These are phyloP conservation scores for Cynaeus angustus DNA, from an alignment of 2,888 invertebrate genomes.

Conservation along the genomic window DNA sequence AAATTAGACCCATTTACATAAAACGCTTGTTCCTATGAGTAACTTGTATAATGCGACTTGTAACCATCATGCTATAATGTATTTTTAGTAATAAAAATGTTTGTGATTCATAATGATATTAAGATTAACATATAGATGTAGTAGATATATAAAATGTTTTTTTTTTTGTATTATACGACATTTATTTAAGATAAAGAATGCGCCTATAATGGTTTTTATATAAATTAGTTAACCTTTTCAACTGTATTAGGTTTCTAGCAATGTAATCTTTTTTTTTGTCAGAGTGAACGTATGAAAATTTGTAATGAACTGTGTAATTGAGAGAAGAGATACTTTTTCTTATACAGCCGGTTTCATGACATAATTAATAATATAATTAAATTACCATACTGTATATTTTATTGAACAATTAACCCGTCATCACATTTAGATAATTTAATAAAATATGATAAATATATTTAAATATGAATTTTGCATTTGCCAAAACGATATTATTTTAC, in stretches of 20 bases:
- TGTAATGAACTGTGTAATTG: not conserved
- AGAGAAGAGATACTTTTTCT: not conserved
- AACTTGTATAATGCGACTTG: slow-evolving; percentile 17
- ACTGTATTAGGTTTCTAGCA: not conserved
- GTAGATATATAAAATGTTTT: not conserved
- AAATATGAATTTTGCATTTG: no score
- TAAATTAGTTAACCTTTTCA: no score
- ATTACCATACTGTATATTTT: no score
- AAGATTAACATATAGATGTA: slow-evolving; percentile 1
- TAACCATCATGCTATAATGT: not conserved
- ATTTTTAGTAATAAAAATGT: slow-evolving; percentile 21
- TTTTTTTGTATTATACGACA: not conserved
- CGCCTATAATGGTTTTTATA: no score
- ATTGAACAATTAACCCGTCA: no score
- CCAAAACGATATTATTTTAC: no score
- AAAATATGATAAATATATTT: no score
- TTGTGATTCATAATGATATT: slow-evolving; percentile 1
- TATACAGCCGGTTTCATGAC: no score
- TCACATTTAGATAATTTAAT: no score
- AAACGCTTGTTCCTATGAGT: slow-evolving; percentile 27
- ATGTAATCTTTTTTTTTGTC: not conserved
- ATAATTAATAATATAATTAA: no score
- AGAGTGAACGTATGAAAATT: not conserved
- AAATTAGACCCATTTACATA: slow-evolving; percentile 15
- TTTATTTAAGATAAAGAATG: no score